A percentile compares a stretch with the other conserved stretches of the same genome.
These are phyloP conservation scores for Cyclina sinensis DNA, from an alignment of 1,140 invertebrate genomes.

Conservation along the genomic window DNA sequence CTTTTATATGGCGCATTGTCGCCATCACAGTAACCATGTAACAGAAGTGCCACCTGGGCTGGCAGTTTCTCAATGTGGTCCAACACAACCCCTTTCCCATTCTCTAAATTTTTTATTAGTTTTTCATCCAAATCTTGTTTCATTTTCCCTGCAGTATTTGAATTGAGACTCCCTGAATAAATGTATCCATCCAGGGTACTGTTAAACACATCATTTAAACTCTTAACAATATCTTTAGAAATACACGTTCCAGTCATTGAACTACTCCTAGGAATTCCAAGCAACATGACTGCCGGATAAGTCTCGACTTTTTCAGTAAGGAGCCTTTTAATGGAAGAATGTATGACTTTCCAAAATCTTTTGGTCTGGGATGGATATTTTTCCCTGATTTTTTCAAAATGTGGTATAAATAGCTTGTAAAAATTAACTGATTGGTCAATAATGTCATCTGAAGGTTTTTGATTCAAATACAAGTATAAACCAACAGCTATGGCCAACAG, in stretches of 20 bases:
- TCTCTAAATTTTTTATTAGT: slow-evolving; percentile 59
- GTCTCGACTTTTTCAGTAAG: slow-evolving; percentile 64
- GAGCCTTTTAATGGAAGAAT: slow-evolving; percentile 60
- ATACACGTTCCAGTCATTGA: slow-evolving; percentile 61
- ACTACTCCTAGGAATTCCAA: slow-evolving; percentile 62
- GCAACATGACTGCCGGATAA: slow-evolving; percentile 74
- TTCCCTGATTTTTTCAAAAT: slow-evolving; percentile 26
- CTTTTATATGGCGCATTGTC: slow-evolving; percentile 83
- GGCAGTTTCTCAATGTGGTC: slow-evolving; percentile 77
- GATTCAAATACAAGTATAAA: neutral
- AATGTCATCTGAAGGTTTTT: neutral
- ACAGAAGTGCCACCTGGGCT: slow-evolving; percentile 73
- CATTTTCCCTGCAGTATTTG: slow-evolving; percentile 39
- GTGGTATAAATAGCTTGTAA: slow-evolving; percentile 28
- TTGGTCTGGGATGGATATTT: slow-evolving; percentile 48
- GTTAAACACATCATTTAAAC: slow-evolving; percentile 63
- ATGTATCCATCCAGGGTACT: slow-evolving; percentile 34
- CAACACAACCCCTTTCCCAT: slow-evolving; percentile 70
- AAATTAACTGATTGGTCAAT: neutral
- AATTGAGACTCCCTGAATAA: slow-evolving; percentile 32
- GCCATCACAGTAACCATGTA: slow-evolving; percentile 82
- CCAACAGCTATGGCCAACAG: neutral
- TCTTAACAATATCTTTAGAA: slow-evolving; percentile 49
- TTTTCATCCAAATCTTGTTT: slow-evolving; percentile 73
- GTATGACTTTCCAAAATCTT: slow-evolving; percentile 72